Base-by-base conservation (phyloP, 2,797 vertebrate genomes). In the Centroberyx gerrardi region DNA sequence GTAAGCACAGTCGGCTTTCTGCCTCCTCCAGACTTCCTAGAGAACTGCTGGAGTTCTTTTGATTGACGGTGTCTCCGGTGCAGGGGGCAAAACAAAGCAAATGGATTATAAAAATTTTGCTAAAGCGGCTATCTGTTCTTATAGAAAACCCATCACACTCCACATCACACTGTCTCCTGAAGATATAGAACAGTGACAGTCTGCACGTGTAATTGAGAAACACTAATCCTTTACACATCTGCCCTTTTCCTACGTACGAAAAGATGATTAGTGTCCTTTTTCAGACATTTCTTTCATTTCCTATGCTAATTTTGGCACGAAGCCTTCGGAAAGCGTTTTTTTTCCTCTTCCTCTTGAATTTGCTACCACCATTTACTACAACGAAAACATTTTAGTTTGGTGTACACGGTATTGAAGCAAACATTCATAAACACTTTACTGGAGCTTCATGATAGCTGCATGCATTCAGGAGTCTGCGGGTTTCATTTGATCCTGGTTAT, bases 51-150 rank as follows among this genome's bases (percentile, higher is more conserved):
- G 22, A 22, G 22, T 22, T 22, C 22, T 22, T 22, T 22, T 38
- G 36, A 38, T 38, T 7, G 36, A 40, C 10, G 2, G 9, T 10
- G 8, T 59, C 27, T 49, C 10, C 15, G n/a, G 17, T 27, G 31
- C 51, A 71, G 15, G 28, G 48, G 68, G 66, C 52, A 63, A 68
- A 69, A 7, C 22, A 51, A 83, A 76, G 51, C 40, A 63, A 49
- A 17, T 28, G 2, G 51, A 58, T 28, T 56, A 5, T 17, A 56
- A 36, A 58, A 52, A 29, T 42, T 58, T 6, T 27, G 18, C 60
- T 8, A 17, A 9, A 56, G 17, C 3, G 2, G 4, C 29, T 56
- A 18, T 38, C 0, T 51, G n/a, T 61, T 15, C 33, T 59, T 36
- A 5, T 38, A 27, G 29, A 27, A 2, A 31, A 48, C 12, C 68